Evolutionary conservation across 2,888 invertebrate species (phyloP).

Genomic region (Athalia circularis): DNA sequence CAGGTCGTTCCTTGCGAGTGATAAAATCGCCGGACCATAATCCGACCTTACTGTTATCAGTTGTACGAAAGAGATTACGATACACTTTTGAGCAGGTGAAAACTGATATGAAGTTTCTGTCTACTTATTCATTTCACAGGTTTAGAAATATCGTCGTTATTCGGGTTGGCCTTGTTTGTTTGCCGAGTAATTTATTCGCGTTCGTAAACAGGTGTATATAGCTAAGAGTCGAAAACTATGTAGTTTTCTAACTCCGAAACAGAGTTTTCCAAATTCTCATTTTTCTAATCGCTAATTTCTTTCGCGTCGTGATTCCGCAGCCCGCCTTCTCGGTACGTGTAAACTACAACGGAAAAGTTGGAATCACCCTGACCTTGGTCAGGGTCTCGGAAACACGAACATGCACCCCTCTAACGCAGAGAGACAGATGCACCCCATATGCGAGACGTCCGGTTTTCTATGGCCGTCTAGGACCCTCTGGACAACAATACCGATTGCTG

Average conservation of each 20-base stretch:
- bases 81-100: not conserved
- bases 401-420: not conserved
- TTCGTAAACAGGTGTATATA: not conserved
- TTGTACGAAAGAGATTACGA: not conserved
- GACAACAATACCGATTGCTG: slow-evolving; percentile 14
- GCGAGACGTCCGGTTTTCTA: slow-evolving; percentile 30
- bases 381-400: not conserved
- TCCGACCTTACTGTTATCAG: not conserved
- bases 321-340: not conserved
- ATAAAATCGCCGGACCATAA: no score
- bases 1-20: no score
- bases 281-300: not conserved
- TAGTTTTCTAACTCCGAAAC: not conserved
- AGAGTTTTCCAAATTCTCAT: not conserved
- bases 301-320: not conserved
- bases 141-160: not conserved
- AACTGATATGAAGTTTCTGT: slow-evolving; percentile 22
- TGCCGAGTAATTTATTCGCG: not conserved
- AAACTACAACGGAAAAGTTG: not conserved
- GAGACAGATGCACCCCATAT: slow-evolving; percentile 34
- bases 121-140: not conserved
- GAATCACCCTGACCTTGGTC: slow-evolving; percentile 34
- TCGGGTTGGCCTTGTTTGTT: slow-evolving; percentile 11
- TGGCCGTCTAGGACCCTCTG: not conserved
- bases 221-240: not conserved